Percentiles rank a stretch among this genome's conserved stretches.
phyloP scores from a whole-genome alignment of 1,140 invertebrate genomes.

The Eufriesea mexicana region DNA sequence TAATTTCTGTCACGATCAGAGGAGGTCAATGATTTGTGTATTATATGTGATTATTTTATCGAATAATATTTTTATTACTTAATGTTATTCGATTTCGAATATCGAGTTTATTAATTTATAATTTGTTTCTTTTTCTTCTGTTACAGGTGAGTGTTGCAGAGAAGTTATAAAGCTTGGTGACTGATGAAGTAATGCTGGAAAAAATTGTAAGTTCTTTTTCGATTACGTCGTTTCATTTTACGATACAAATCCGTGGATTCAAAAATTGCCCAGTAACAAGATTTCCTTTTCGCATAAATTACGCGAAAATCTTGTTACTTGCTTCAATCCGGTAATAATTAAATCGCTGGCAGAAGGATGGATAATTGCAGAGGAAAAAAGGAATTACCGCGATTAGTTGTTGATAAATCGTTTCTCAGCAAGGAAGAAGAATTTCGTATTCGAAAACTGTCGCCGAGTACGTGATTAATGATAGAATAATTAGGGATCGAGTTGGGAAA shows the following conservation, averaged over 20 bases:
- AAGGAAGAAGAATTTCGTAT: not conserved
- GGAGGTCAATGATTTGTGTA: no score
- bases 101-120: no score
- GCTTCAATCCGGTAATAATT: not conserved
- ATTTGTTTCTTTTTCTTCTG: not conserved
- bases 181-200: no score
- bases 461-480: conserved; percentile 4
- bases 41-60: no score
- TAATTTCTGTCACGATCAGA: no score
- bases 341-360: not conserved
- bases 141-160: not conserved
- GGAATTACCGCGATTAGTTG: not conserved
- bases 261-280: no score
- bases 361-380: not conserved
- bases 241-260: no score
- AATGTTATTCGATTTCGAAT: no score
- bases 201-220: no score
- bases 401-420: not conserved
- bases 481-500: not conserved
- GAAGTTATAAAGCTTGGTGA: no score
- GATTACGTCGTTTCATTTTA: no score
- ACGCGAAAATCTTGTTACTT: not conserved
- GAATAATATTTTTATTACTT: no score
- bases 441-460: not conserved
- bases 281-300: not conserved